Evolutionary conservation across 2,113 vertebrate species (phyloP).

Genomic region (Sterna hirundo): DNA sequence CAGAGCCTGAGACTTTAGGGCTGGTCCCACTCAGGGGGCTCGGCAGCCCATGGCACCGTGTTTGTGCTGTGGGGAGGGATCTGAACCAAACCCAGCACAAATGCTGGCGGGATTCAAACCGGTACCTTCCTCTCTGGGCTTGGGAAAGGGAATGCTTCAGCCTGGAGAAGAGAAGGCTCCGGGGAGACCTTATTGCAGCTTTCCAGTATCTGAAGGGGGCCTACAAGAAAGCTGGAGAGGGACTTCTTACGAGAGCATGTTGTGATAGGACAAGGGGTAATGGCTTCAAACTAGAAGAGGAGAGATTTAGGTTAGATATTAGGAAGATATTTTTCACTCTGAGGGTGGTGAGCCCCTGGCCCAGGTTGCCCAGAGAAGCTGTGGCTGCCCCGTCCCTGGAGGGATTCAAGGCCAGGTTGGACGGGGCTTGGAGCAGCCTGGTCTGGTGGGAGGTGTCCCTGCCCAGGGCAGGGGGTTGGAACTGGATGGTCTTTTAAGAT

Average conservation of each 20-base stretch:
- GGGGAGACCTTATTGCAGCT: neutral
- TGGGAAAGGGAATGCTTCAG: neutral
- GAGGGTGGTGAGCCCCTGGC: neutral
- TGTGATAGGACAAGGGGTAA: neutral
- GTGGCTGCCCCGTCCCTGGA: neutral
- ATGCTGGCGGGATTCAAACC: rapidly evolving
- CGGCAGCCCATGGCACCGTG: rapidly evolving
- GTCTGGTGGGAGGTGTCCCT: neutral
- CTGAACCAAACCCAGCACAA: neutral
- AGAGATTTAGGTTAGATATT: neutral
- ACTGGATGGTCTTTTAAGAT: neutral
- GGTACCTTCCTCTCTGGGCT: rapidly evolving
- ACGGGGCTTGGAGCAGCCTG: neutral
- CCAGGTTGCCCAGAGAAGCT: neutral
- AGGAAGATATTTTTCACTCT: neutral
- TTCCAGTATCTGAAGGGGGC: neutral
- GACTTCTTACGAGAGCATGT: neutral
- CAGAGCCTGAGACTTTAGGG: neutral
- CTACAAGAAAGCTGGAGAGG: neutral
- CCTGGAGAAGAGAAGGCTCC: neutral
- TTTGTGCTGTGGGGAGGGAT: rapidly evolving
- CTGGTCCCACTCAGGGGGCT: rapidly evolving
- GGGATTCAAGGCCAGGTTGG: neutral
- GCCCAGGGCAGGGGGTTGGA: neutral
- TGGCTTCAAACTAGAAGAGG: neutral